Evolutionary conservation across 1,140 invertebrate species (phyloP).

Genomic region (Aphelenchoides besseyi): DNA sequence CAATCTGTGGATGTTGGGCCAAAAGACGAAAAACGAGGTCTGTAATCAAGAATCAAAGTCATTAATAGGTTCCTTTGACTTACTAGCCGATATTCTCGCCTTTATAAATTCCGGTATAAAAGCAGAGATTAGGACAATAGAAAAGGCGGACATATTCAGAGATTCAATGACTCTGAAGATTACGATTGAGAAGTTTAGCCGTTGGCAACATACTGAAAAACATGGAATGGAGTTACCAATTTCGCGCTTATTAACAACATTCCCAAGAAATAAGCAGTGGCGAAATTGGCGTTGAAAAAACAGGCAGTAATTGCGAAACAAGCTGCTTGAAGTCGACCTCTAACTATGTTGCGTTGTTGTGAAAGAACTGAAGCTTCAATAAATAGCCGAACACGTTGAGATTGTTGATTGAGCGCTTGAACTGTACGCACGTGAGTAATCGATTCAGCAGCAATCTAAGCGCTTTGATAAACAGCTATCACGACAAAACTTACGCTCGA

Average conservation of each 20-base stretch:
- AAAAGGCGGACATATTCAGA: constrained; percentile 48
- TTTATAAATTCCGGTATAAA: constrained; percentile 63
- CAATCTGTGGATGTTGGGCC: constrained; percentile 60
- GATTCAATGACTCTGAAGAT: constrained; percentile 51
- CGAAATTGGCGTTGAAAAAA: constrained; percentile 23
- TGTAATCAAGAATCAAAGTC: constrained; percentile 60
- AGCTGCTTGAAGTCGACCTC: constrained; percentile 26
- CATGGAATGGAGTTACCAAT: constrained; percentile 34
- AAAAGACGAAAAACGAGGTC: constrained; percentile 58
- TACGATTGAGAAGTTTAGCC: background rate
- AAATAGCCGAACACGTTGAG: constrained; percentile 31
- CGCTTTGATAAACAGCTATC: background rate
- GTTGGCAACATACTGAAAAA: constrained; percentile 34
- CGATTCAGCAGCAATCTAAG: constrained; percentile 44
- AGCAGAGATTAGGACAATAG: constrained; percentile 51
- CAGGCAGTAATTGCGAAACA: constrained; percentile 10
- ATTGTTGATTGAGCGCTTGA: constrained; percentile 40
- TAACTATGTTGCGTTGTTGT: constrained; percentile 38
- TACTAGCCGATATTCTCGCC: too few relatives aligned
- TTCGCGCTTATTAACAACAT: constrained; percentile 30
- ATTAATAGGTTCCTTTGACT: too few relatives aligned
- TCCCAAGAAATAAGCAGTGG: constrained; percentile 39
- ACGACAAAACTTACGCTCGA: constrained; percentile 24
- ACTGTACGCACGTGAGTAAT: constrained; percentile 48
- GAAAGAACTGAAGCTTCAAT: constrained; percentile 29